Conservation (phyloP, 2,113 vertebrate genomes). For the Chaetodon trifascialis region DNA sequence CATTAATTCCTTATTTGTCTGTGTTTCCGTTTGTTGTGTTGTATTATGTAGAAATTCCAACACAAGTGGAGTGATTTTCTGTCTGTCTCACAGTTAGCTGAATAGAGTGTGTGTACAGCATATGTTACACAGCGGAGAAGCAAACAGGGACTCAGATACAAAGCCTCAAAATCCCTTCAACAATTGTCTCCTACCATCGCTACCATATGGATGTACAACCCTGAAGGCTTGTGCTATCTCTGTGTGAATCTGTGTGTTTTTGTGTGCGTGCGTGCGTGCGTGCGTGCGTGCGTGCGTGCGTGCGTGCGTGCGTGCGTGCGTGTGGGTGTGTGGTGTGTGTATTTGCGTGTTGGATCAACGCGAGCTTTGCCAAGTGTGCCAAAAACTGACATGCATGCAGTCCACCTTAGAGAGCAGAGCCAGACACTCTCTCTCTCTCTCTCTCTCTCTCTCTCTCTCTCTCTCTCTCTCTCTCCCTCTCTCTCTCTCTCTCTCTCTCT, state of each 20-base stretch:
- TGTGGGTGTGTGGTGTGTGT: not conserved
- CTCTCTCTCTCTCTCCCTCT: no score
- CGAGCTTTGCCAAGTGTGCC: no score
- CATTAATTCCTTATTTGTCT: not conserved
- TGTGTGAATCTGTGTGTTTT: conserved; percentile 14
- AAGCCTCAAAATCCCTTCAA: conserved; percentile 22
- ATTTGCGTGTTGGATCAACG: no score
- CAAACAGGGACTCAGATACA: conserved; percentile 23
- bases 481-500: no score
- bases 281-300: not conserved
- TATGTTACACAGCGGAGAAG: conserved; percentile 30
- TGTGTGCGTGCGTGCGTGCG: not conserved
- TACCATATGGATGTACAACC: conserved; percentile 51
- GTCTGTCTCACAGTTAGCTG: not conserved
- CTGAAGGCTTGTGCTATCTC: conserved; percentile 19
- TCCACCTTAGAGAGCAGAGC: no score
- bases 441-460: no score
- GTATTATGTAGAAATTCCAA: not conserved
- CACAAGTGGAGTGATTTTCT: not conserved
- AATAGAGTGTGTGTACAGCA: conserved; percentile 7
- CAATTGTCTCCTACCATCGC: conserved; percentile 21
- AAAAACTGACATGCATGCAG: no score
- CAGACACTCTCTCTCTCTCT: no score
- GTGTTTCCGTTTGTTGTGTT: not conserved
- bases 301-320: not conserved